phyloP scores from a whole-genome alignment of 2,888 invertebrate species.

The Stenolophus ochropezus region DNA sequence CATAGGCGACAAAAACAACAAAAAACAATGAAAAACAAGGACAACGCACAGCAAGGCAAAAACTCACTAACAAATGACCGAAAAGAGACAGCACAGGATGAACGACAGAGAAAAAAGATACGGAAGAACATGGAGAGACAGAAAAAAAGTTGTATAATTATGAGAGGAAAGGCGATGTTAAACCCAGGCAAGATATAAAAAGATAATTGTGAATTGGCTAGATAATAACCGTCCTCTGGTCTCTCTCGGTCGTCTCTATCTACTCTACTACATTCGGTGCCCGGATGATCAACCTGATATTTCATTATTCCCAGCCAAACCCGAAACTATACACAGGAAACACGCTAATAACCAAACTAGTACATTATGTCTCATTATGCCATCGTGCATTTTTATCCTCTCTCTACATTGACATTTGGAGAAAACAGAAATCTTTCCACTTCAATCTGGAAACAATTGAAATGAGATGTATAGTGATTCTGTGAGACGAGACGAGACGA shows the following conservation, averaged over 20 bases:
- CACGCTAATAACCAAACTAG: too few relatives aligned
- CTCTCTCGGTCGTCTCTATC: constrained; percentile 2
- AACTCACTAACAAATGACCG: constrained; percentile 53
- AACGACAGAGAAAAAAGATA: constrained; percentile 39
- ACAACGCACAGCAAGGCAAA: constrained; percentile 38
- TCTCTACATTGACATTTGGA: too few relatives aligned
- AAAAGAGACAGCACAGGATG: constrained; percentile 52
- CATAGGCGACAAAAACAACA: constrained; percentile 27
- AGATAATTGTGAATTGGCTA: constrained; percentile 55
- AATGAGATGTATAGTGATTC: background rate
- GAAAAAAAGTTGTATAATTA: constrained; percentile 57
- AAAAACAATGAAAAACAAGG: constrained; percentile 45
- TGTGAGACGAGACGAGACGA: too few relatives aligned
- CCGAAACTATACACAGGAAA: too few relatives aligned
- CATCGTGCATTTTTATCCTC: too few relatives aligned
- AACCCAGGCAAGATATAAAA: constrained; percentile 44
- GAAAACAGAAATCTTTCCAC: too few relatives aligned
- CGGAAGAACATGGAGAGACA: constrained; percentile 52
- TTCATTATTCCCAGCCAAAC: constrained; percentile 5
- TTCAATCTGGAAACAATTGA: background rate
- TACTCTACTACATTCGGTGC: background rate
- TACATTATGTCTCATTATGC: too few relatives aligned
- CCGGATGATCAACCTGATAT: constrained; percentile 1
- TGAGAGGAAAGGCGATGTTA: constrained; percentile 50
- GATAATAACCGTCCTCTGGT: constrained; percentile 45